Conservation (phyloP, 2,113 vertebrate species). For the Diglossa brunneiventris region DNA sequence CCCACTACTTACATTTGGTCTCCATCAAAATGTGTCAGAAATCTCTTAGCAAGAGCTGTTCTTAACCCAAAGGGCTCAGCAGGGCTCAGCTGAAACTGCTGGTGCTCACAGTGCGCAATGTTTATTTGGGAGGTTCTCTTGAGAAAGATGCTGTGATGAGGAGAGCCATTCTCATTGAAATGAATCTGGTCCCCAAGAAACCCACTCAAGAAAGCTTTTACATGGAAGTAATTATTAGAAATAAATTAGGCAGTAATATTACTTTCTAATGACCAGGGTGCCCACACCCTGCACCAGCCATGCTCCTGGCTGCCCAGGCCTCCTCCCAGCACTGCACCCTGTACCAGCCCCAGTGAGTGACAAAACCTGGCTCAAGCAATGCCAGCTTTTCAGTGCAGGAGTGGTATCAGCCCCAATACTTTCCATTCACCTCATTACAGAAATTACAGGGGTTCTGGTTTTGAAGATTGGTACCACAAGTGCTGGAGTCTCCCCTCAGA, state of each 20-base stretch:
- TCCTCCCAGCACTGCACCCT: neutral
- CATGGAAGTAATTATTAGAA: neutral
- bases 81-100: neutral
- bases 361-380: neutral
- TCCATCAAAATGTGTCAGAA: slow-evolving; percentile 10
- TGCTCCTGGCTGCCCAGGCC: neutral
- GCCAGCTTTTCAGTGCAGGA: neutral
- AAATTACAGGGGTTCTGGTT: neutral
- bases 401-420: neutral
- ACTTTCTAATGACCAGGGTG: neutral
- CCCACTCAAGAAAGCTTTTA: neutral
- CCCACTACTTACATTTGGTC: slow-evolving; percentile 1
- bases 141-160: neutral
- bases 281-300: fast-evolving
- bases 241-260: neutral
- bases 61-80: neutral
- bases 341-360: neutral
- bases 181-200: neutral
- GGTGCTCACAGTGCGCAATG: neutral
- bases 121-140: neutral
- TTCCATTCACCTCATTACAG: neutral
- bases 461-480: neutral
- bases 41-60: neutral
- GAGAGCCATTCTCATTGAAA: neutral
- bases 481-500: neutral